These are phyloP conservation scores for Puffinus mauretanicus DNA, from an alignment of 2,113 vertebrate genomes.

Conservation along the genomic window DNA sequence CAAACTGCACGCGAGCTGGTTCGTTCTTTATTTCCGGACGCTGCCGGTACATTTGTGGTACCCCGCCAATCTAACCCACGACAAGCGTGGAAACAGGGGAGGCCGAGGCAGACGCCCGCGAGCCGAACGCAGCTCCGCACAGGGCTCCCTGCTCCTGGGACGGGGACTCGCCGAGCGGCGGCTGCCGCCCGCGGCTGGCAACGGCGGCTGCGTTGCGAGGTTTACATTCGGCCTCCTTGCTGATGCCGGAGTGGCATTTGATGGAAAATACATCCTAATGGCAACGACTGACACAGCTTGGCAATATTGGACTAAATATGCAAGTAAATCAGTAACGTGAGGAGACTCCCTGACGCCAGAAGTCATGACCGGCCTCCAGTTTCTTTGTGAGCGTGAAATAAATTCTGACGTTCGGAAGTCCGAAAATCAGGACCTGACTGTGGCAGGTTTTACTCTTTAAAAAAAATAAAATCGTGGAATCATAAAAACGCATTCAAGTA, in stretches of 20 bases:
- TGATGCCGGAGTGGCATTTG: not conserved
- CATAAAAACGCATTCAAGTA: not conserved
- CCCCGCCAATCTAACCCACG: not conserved
- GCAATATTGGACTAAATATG: not conserved
- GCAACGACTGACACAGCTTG: not conserved
- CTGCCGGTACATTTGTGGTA: not conserved
- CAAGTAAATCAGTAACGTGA: not conserved
- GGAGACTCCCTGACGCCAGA: not conserved
- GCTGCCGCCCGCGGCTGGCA: not conserved
- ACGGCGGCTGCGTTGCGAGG: not conserved
- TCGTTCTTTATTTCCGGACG: not conserved
- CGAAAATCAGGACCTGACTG: not conserved
- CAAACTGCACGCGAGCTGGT: not conserved
- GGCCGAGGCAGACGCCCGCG: not conserved
- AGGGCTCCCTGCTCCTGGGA: not conserved
- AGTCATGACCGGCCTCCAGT: not conserved
- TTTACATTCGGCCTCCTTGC: not conserved
- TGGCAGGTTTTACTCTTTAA: not conserved
- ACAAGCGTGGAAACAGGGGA: rapidly evolving
- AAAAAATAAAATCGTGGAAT: not conserved
- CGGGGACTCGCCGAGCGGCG: not conserved
- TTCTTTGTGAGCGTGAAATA: not conserved
- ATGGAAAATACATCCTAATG: not conserved
- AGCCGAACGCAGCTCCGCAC: not conserved
- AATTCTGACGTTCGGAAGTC: not conserved